These are phyloP conservation scores for Bugula neritina DNA, from an alignment of 2,888 invertebrate species.

Conservation along the genomic window DNA sequence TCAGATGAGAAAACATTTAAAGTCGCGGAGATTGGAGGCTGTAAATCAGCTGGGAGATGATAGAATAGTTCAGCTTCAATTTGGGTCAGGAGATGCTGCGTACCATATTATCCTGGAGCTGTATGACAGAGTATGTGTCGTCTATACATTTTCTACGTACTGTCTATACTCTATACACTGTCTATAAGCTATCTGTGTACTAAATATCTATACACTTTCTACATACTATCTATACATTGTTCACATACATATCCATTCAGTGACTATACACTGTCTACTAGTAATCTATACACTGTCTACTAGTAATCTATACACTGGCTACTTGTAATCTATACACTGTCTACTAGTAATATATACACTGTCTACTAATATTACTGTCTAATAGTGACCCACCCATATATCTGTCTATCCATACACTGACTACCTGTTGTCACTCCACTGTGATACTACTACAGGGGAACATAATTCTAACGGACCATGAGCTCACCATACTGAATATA, in stretches of 20 bases:
- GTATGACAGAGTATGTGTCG: slow-evolving; percentile 65
- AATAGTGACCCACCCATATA: too few species aligned
- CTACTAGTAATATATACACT: too few species aligned
- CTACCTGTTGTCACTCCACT: too few species aligned
- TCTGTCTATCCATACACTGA: too few species aligned
- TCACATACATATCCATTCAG: too few species aligned
- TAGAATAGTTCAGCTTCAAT: slow-evolving; percentile 87
- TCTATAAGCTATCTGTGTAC: not conserved
- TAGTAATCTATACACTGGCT: too few species aligned
- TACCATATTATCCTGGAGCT: slow-evolving; percentile 91
- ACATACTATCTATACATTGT: too few species aligned
- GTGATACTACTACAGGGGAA: slow-evolving; percentile 65
- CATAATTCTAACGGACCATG: slow-evolving; percentile 83
- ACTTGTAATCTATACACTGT: too few species aligned
- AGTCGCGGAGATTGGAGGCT: slow-evolving; percentile 84
- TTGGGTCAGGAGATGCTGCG: slow-evolving; percentile 83
- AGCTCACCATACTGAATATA: slow-evolving; percentile 85
- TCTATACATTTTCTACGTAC: not conserved
- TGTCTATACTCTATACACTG: not conserved
- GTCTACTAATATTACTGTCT: too few species aligned
- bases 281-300: too few species aligned
- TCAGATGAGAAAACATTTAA: slow-evolving; percentile 90
- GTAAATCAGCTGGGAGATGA: slow-evolving; percentile 83
- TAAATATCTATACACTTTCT: too few species aligned
- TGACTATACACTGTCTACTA: too few species aligned